Conservation (phyloP, 2,888 invertebrate species). For the Phyllotreta striolata region DNA sequence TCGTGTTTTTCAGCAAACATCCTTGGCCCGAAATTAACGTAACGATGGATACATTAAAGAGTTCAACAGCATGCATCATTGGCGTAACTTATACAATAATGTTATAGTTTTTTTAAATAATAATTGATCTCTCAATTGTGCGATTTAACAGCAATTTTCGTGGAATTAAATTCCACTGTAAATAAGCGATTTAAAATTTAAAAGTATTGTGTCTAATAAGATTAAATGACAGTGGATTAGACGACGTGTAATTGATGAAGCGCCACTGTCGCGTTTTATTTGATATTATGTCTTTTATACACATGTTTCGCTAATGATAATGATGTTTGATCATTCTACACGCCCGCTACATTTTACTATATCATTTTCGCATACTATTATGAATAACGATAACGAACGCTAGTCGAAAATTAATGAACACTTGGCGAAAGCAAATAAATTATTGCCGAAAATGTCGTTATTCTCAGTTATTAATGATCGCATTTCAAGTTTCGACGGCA, state of each 20-base stretch:
- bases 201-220: too few relatives aligned
- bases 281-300: slow-evolving; percentile 30
- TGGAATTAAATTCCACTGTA: too few relatives aligned
- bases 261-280: slow-evolving; percentile 22
- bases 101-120: background rate
- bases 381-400: background rate
- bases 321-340: slow-evolving; percentile 29
- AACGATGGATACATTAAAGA: slow-evolving; percentile 36
- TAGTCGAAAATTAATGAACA: background rate
- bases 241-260: background rate
- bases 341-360: slow-evolving; percentile 14
- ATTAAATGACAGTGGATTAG: too few relatives aligned
- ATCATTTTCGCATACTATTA: slow-evolving; percentile 9
- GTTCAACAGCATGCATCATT: slow-evolving; percentile 39
- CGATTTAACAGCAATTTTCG: too few relatives aligned
- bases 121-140: background rate
- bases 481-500: too few relatives aligned
- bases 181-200: too few relatives aligned
- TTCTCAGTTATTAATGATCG: too few relatives aligned
- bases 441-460: background rate
- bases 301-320: slow-evolving; percentile 39
- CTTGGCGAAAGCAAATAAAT: background rate
- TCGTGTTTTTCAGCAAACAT: slow-evolving; percentile 34
- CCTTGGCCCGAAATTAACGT: slow-evolving; percentile 42
- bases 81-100: slow-evolving; percentile 10